phyloP scores from a whole-genome alignment of 2,797 vertebrate species.

The Anableps anableps region DNA sequence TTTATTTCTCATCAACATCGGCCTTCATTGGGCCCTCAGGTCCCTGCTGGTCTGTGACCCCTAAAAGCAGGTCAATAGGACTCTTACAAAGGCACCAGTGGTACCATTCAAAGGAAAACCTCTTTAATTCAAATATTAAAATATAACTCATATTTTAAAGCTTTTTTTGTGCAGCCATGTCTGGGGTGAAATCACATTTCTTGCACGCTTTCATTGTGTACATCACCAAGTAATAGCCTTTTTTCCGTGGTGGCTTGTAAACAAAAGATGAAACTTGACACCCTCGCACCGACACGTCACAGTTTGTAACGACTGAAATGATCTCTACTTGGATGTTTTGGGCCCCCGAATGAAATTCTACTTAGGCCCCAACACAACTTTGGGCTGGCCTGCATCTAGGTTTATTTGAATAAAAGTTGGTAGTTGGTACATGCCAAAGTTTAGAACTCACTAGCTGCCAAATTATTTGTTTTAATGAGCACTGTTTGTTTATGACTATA shows the following conservation, averaged over 20 bases:
- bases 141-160: not conserved
- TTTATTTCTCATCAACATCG: not conserved
- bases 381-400: not conserved
- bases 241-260: not conserved
- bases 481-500: not conserved
- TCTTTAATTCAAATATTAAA: not conserved
- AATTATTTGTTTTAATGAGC: not conserved
- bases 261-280: not conserved
- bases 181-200: not conserved
- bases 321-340: not conserved
- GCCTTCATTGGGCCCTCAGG: not conserved
- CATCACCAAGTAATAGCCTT: not conserved
- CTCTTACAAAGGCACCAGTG: not conserved
- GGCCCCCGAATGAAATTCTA: not conserved
- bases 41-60: not conserved
- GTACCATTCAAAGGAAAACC: not conserved
- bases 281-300: not conserved
- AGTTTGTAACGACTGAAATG: not conserved
- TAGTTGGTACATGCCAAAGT: not conserved
- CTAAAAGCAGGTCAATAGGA: not conserved
- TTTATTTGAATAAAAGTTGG: not conserved
- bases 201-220: not conserved
- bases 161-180: not conserved
- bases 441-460: not conserved
- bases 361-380: not conserved